Evolutionary conservation across 2,888 invertebrate genomes (phyloP).

Genomic region (Lasius platythorax): DNA sequence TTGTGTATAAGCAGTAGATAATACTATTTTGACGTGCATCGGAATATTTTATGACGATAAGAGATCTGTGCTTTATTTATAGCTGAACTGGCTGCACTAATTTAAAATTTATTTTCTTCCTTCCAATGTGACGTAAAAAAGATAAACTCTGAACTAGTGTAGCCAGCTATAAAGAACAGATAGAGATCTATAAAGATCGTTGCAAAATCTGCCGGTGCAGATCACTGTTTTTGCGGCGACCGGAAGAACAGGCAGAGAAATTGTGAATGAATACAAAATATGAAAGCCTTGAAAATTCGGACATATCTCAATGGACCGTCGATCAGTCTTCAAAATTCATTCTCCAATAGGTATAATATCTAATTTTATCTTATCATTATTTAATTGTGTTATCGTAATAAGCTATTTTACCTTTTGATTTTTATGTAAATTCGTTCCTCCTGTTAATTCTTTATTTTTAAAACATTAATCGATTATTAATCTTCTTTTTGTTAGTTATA

Average conservation of each 20-base stretch:
- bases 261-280: neutral
- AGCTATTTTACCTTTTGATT: neutral
- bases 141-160: too few relatives aligned
- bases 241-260: neutral
- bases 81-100: too few relatives aligned
- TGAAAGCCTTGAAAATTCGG: neutral
- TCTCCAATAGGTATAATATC: neutral
- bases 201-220: too few relatives aligned
- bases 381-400: neutral
- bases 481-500: neutral
- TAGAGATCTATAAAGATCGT: too few relatives aligned
- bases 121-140: too few relatives aligned
- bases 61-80: too few relatives aligned
- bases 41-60: too few relatives aligned
- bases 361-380: conserved; percentile 11
- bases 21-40: too few relatives aligned
- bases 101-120: too few relatives aligned
- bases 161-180: too few relatives aligned
- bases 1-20: too few relatives aligned
- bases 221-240: neutral
- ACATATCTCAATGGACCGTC: neutral
- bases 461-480: neutral
- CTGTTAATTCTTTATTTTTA: neutral
- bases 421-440: neutral
- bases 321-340: neutral